Base-by-base conservation (phyloP, 2,113 vertebrate species). In the Chiloscyllium plagiosum region DNA sequence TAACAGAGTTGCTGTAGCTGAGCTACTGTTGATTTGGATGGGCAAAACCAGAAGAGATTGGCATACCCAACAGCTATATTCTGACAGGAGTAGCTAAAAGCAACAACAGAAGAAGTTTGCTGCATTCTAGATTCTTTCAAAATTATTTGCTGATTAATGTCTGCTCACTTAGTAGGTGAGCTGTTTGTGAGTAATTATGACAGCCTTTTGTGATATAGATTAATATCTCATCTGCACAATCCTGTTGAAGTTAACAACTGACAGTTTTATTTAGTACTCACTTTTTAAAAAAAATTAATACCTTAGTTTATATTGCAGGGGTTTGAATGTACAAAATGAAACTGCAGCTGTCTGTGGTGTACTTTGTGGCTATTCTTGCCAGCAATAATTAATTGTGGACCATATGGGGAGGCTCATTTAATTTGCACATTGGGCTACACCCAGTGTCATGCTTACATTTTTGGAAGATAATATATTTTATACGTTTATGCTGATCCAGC, bases 371-470 rank as follows among this genome's bases (percentile, higher is more conserved):
- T 42, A 29, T 72, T 72, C 94, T 76, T 95, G 68, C 94, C 69
- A 72, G 42, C 68, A 94, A 76, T 26, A 17, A 95, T 72, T 95
- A 95, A 76, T 72, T 95, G 42, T 70, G 94, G 52, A 22, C 69
- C 37, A 33, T 72, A 95, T 72, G 37, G 93, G 93, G 68, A 94
- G 42, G 66, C 24, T 42, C n/a, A 94, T 26, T 69, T 70, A 61
- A 66, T n/a, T 65, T 66, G 89, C 61, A 66, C 61, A 37, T 37
- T 24, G 66, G 68, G 69, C 42, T 50, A 95, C 94, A 76, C 42
- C 68, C 94, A 95, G 42, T 76, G 72, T 95, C 68, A 72, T 95
- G 94, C 47, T 95, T 95, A 52, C 24, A 72, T 95, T 72, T 47
- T 72, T 95, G 69, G 47, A 72, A 52, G 69, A 72, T 95, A 52